These are phyloP conservation scores for Melanotaenia pygmaea DNA, from an alignment of 2,797 vertebrate genomes.

Conservation along the genomic window DNA sequence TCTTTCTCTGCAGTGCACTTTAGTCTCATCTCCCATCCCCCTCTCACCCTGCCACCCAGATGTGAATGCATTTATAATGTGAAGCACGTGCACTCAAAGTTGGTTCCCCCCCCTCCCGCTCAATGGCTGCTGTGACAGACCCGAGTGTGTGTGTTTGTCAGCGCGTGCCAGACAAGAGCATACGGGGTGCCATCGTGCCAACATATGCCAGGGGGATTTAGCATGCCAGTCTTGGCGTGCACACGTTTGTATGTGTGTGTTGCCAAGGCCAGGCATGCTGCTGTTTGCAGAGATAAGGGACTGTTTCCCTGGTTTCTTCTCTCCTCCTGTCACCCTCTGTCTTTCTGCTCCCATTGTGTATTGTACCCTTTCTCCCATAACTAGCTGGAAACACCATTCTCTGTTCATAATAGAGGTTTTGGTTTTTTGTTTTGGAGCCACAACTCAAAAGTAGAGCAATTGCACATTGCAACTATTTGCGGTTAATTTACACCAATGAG, in stretches of 20 bases:
- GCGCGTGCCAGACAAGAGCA: constrained; percentile 72
- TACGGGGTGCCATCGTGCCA: constrained; percentile 78
- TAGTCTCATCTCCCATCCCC: constrained; percentile 58
- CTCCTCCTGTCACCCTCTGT: constrained; percentile 66
- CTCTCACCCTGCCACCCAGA: constrained; percentile 77
- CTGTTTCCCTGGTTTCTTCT: constrained; percentile 66
- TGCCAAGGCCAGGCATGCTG: constrained; percentile 76
- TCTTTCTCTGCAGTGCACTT: constrained; percentile 59
- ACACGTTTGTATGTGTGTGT: constrained; percentile 38
- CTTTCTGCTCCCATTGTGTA: constrained; percentile 69
- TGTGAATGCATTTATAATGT: constrained; percentile 85
- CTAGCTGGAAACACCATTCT: constrained; percentile 56
- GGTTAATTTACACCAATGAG: constrained; percentile 25
- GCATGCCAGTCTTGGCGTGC: constrained; percentile 73
- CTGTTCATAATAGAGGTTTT: constrained; percentile 55
- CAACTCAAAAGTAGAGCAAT: constrained; percentile 22
- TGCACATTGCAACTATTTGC: constrained; percentile 7
- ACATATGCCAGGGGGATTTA: constrained; percentile 83
- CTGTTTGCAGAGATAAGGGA: constrained; percentile 81
- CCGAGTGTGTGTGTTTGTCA: constrained; percentile 34
- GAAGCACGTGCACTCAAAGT: constrained; percentile 76
- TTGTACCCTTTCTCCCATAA: constrained; percentile 55
- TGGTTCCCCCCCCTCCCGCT: constrained; percentile 46
- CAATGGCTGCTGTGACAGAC: constrained; percentile 70
- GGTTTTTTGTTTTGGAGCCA: constrained; percentile 17